These are phyloP conservation scores for Poecilia velifera DNA, from an alignment of 2,797 vertebrate species.

Conservation along the genomic window DNA sequence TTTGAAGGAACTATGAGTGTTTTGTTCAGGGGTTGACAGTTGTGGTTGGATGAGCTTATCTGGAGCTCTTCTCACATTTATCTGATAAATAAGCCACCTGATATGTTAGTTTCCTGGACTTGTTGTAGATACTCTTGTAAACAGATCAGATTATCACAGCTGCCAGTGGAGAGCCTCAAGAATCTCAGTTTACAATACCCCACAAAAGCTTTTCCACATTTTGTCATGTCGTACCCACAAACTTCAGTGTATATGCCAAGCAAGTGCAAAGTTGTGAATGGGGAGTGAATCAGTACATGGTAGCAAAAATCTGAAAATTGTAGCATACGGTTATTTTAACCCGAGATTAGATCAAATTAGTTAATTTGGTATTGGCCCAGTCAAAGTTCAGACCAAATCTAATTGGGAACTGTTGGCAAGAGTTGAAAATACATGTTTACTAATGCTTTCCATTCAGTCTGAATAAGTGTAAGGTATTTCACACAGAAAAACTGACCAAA, in stretches of 20 bases:
- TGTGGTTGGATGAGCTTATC: slow-evolving; percentile 54
- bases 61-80: slow-evolving; percentile 69
- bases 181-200: slow-evolving; percentile 3
- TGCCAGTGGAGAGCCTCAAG: slow-evolving; percentile 47
- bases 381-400: neutral
- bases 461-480: neutral
- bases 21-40: slow-evolving; percentile 29
- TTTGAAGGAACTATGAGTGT: neutral
- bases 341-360: neutral
- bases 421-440: neutral
- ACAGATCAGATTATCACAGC: slow-evolving; percentile 67
- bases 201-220: neutral
- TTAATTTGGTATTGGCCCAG: neutral
- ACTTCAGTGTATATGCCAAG: neutral
- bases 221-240: neutral
- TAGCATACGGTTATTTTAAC: neutral
- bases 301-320: neutral
- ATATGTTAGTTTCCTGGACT: slow-evolving; percentile 64
- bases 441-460: neutral
- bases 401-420: neutral
- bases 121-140: slow-evolving; percentile 59
- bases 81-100: slow-evolving; percentile 68
- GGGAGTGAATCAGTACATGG: neutral
- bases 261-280: neutral
- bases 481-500: neutral